Percentiles rank a stretch among this genome's conserved stretches.
These are phyloP conservation scores for Nephrotoma guestfalica DNA, from an alignment of 2,888 invertebrate genomes.

Conservation along the genomic window DNA sequence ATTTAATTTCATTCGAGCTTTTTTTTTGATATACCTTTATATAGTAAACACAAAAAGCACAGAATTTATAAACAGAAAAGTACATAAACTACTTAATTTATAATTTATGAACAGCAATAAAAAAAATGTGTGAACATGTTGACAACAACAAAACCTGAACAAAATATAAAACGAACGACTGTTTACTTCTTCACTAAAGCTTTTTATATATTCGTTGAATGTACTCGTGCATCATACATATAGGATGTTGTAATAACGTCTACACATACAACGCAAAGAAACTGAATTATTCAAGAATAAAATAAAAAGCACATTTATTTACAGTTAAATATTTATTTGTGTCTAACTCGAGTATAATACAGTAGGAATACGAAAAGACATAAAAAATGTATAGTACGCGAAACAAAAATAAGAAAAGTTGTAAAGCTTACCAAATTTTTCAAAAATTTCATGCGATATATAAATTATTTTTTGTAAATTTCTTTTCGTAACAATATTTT, in stretches of 20 bases:
- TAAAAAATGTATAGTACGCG: background rate
- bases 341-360: background rate
- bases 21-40: no score
- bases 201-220: no score
- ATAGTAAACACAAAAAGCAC: no score
- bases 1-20: background rate
- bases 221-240: background rate
- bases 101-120: background rate
- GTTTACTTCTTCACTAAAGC: background rate
- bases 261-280: background rate
- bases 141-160: background rate
- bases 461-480: background rate
- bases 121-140: background rate
- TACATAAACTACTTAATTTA: no score
- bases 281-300: background rate
- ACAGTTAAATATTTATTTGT: background rate
- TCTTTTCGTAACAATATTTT: background rate
- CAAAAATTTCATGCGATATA: background rate
- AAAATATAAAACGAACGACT: background rate
- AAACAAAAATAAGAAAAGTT: background rate
- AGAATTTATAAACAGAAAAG: background rate
- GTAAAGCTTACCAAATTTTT: no score
- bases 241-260: background rate
- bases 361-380: background rate
- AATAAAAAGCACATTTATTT: background rate